Conservation (phyloP, 2,113 vertebrate genomes). For the Chrysemys picta region DNA sequence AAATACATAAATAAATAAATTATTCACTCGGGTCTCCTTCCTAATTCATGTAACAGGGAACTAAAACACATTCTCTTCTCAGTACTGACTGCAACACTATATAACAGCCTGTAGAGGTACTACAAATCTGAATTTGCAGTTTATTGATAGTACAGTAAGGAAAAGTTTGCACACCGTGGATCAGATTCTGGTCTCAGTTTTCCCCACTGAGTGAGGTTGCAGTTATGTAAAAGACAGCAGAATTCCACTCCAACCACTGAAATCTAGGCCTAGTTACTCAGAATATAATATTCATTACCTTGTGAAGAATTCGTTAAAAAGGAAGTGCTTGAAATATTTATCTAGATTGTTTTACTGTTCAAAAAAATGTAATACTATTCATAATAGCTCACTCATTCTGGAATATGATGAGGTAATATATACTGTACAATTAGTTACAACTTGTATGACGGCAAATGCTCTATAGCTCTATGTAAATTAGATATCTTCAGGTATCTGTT, state of each 20-base stretch:
- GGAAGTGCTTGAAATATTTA: not conserved
- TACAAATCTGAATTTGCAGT: not conserved
- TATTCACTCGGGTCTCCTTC: not conserved
- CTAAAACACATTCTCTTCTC: not conserved
- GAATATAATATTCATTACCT: not conserved
- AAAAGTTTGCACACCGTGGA: not conserved
- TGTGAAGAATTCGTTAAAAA: not conserved
- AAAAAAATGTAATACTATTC: not conserved
- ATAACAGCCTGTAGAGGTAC: not conserved
- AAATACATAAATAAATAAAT: no score
- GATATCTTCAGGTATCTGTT: not conserved
- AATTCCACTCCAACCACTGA: not conserved
- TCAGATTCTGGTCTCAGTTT: not conserved
- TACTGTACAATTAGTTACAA: not conserved
- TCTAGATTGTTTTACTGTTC: not conserved
- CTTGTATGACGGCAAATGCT: not conserved
- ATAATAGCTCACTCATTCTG: not conserved
- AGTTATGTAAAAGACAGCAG: not conserved
- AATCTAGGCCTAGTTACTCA: not conserved
- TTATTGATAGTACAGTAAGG: not conserved
- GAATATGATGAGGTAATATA: not conserved
- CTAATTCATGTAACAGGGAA: not conserved
- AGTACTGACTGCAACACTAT: not conserved
- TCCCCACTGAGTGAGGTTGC: not conserved
- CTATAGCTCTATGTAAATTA: not conserved